Evolutionary conservation across 2,888 invertebrate species (phyloP), one percentile per base, ranked within the genome.

Genomic region (Mythimna lalbum): DNA sequence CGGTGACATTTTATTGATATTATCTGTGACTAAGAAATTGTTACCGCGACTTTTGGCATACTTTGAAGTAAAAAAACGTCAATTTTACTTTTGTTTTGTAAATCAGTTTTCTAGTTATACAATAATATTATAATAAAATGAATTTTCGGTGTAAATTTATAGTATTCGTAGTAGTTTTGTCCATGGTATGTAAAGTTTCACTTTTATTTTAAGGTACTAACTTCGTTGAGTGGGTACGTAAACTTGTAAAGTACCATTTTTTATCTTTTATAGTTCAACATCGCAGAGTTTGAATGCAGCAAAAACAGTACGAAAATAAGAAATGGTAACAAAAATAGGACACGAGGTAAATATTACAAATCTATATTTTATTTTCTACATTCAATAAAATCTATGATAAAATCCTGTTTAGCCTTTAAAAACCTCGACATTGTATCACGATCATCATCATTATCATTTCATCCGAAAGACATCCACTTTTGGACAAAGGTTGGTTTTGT

Each of bases 211-310:
- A 21, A n/a, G n/a, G n/a, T n/a, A n/a, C n/a, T n/a, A n/a, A 21
- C 0, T 1, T 47, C 49, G 0, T 10, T 53, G 0, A 19, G 31
- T 9, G 2, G 3, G 19, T 21, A n/a, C 31, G 14, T 50, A 47
- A 53, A 27, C 9, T 53, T 52, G 12, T 23, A 47, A 4, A 49
- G 27, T 47, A 4, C 1, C 1, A 50, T 21, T 36, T 33, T 43
- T 53, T 47, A 63, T 63, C 10, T 62, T 63, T 69, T 62, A 7
- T 55, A 83, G 83, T 66, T 83, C 27, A 72, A 81, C 62, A 63
- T 85, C 50, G 62, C 65, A 39, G 77, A 85, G 31, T 67, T 69
- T n/a, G 81, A 83, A 72, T 78, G 83, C 66, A 66, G 73, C 31
- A 78, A 60, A 50, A 69, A 64, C 55, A 66, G 55, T 61, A 75